Evolutionary conservation across 2,888 invertebrate genomes (phyloP).

Genomic region (Drosophila fungiperda): DNA sequence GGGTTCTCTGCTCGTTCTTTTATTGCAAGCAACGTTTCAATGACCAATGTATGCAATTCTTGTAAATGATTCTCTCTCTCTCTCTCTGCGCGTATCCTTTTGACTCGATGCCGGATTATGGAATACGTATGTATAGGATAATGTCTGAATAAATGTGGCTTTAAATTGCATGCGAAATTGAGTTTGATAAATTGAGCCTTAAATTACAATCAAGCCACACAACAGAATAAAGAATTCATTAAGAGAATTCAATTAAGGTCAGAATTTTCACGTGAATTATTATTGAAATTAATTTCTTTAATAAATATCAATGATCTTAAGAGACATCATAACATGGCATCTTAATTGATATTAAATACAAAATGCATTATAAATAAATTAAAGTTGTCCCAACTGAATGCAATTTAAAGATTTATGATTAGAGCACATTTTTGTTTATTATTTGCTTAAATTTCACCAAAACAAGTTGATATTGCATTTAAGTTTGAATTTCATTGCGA

Average conservation of each 20-base stretch:
- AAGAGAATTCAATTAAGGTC: constrained; percentile 7
- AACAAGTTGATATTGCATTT: neutral
- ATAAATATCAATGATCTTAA: neutral
- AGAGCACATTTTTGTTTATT: neutral
- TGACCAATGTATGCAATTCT: constrained; percentile 59
- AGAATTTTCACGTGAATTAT: neutral
- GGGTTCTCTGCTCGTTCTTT: constrained; percentile 37
- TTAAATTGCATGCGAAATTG: constrained; percentile 51
- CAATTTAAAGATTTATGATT: neutral
- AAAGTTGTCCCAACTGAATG: neutral
- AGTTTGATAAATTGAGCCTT: constrained; percentile 35
- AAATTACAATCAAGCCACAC: constrained; percentile 28
- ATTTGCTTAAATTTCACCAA: neutral
- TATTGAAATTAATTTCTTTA: constrained; percentile 6
- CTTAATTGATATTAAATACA: neutral
- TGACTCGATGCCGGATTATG: constrained; percentile 25
- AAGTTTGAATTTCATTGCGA: neutral
- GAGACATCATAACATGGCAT: too few species aligned
- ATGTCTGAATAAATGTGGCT: constrained; percentile 42
- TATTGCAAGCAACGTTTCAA: constrained; percentile 50
- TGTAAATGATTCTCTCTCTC: constrained; percentile 12
- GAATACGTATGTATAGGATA: constrained; percentile 33
- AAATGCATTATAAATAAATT: neutral
- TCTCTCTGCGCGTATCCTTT: neutral
- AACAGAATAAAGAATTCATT: neutral